These are phyloP conservation scores for Lytechinus pictus DNA, from an alignment of 35 echinoderm and acorn worm genomes.

Conservation along the genomic window DNA sequence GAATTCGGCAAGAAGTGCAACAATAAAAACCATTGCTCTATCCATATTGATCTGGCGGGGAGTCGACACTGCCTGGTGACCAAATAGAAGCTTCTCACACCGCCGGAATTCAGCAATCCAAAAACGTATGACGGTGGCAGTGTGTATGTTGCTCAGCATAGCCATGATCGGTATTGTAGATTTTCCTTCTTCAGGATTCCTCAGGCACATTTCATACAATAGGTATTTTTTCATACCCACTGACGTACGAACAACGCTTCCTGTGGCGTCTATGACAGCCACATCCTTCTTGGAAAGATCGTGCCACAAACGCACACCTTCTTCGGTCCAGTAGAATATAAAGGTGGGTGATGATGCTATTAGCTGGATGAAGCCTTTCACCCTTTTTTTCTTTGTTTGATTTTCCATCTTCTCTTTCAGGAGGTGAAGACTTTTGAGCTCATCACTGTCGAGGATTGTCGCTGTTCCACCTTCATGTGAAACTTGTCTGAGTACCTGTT, in stretches of 20 bases:
- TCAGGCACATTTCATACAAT: too few species aligned
- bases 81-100: conserved; percentile 26
- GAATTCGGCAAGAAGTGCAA: conserved; percentile 46
- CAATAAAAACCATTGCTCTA: conserved; percentile 37
- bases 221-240: too few species aligned
- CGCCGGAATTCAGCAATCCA: conserved; percentile 23
- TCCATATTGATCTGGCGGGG: conserved; percentile 47
- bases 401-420: not conserved
- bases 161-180: conserved; percentile 17
- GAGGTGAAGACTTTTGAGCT: not conserved
- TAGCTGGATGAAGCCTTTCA: not conserved
- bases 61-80: not conserved
- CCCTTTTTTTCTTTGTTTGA: not conserved
- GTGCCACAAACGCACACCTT: not conserved
- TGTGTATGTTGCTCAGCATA: not conserved
- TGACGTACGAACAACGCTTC: too few species aligned
- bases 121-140: conserved; percentile 11
- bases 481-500: not conserved
- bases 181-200: not conserved
- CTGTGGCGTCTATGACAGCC: too few species aligned
- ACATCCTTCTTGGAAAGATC: not conserved
- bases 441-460: not conserved
- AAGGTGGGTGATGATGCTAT: not conserved
- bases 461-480: not conserved
- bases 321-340: not conserved